Evolutionary conservation across 1,140 invertebrate genomes (phyloP).

Genomic region (Tribolium madens): DNA sequence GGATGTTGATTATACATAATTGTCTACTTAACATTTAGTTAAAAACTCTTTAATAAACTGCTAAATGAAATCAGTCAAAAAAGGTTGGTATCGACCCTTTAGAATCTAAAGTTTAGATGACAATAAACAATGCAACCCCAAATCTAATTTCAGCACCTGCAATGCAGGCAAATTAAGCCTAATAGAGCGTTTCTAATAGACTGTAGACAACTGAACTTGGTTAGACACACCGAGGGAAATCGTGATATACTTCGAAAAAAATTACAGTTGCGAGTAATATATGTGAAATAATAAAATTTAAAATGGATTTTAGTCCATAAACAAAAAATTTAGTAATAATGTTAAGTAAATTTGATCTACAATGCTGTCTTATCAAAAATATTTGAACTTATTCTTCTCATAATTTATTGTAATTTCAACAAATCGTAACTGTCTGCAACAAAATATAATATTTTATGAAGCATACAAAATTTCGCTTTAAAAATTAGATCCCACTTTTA

Average conservation of each 20-base stretch:
- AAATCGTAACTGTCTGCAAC: background rate
- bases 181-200: conserved; percentile 17
- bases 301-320: conserved; percentile 15
- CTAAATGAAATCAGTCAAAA: background rate
- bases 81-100: background rate
- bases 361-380: too few relatives aligned
- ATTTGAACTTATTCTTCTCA: background rate
- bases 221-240: conserved; percentile 18
- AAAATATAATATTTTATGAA: background rate
- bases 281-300: conserved; percentile 9
- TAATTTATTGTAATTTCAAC: background rate
- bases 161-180: conserved; percentile 27
- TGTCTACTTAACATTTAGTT: too few relatives aligned
- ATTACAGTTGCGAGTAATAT: too few relatives aligned
- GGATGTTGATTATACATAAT: too few relatives aligned
- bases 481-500: background rate
- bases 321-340: background rate
- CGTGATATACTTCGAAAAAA: conserved; percentile 7
- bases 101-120: too few relatives aligned
- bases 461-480: background rate
- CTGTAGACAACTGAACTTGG: background rate
- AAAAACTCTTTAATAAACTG: too few relatives aligned
- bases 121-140: conserved; percentile 6
- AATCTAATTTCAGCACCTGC: conserved; percentile 14
- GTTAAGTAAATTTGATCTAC: too few relatives aligned